Evolutionary conservation across 2,888 invertebrate genomes (phyloP), one percentile per base, ranked within the genome.

Genomic region (Liopterus haemorrhoidalis): DNA sequence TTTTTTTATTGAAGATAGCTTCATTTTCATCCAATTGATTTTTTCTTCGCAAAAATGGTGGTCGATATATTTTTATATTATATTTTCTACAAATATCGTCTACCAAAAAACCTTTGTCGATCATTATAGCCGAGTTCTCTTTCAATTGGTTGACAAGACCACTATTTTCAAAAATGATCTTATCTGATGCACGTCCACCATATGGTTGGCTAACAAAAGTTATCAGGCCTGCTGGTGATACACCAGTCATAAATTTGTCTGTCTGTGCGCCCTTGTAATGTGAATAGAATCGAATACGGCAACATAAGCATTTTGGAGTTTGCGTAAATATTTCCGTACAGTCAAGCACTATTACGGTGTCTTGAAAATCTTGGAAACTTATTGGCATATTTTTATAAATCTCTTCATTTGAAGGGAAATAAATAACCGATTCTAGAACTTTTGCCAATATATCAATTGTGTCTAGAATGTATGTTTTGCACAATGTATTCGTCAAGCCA

Each of bases 21-120:
- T 49, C 49, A 15, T 14, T 32, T 38, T 32, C 16, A 27, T n/a
- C 35, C 8, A 49, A 33, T 28, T 49, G 49, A 6, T 40, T 36
- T 28, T 49, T 45, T 8, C 30, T 32, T 49, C 38, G 37, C 14
- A 46, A 32, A 33, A 46, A 49, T 21, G 9, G 46, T 38, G 46
- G 46, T 27, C 38, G 41, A 18, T 36, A 16, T 27, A 49, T 9
- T 31, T 39, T 40, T 22, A 46, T 46, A 8, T 27, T 14, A 33
- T 32, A 15, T 24, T 42, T 28, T n/a, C 33, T 27, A 30, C 46
- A 46, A 5, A 41, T 5, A n/a, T 28, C 15, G 24, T 46, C 35
- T 18, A 46, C 35, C 31, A 46, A 41, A 41, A 46, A 46, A 3
- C 41, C 46, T 31, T 41, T 46, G 22, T 41, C 41, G 15, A 36